Evolutionary conservation across 1,140 invertebrate genomes (phyloP).

Genomic region (Temnothorax longispinosus): DNA sequence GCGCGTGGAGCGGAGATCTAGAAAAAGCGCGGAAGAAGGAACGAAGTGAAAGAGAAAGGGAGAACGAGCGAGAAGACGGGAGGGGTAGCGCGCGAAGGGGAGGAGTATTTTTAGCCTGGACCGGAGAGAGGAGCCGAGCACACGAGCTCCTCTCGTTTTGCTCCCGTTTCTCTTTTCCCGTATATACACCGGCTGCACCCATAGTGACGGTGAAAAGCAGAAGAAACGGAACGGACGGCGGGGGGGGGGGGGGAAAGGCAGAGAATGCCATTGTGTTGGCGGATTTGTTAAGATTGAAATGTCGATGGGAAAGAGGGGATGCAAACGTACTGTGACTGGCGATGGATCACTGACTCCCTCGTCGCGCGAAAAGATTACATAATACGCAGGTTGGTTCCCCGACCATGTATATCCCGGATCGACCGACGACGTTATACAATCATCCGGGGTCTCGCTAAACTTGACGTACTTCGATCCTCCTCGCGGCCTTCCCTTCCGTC

Average conservation of each 20-base stretch:
- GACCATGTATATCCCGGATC: not conserved
- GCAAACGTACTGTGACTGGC: slow-evolving; percentile 2
- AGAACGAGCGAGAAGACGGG: slow-evolving; percentile 25
- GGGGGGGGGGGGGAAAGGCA: not conserved
- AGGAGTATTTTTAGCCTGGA: slow-evolving; percentile 67
- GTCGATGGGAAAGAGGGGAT: not conserved
- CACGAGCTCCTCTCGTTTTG: slow-evolving; percentile 65
- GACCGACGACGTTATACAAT: not conserved
- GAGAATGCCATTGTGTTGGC: slow-evolving; percentile 47
- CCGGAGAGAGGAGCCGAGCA: slow-evolving; percentile 43
- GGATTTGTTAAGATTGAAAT: slow-evolving; percentile 59
- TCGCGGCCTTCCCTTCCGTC: not conserved
- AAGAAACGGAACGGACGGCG: slow-evolving; percentile 47
- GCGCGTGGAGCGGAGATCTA: slow-evolving; percentile 33
- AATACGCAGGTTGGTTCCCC: not conserved
- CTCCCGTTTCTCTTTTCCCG: slow-evolving; percentile 66
- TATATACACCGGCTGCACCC: slow-evolving; percentile 60
- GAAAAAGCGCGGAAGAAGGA: slow-evolving; percentile 49
- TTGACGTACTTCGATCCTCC: not conserved
- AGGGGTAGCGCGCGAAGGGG: slow-evolving; percentile 58
- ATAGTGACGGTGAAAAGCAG: slow-evolving; percentile 68
- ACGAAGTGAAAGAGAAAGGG: not conserved
- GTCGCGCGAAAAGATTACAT: slow-evolving; percentile 29
- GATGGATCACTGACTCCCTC: slow-evolving; percentile 9
- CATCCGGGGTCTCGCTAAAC: not conserved